These are phyloP conservation scores for Kryptopterus vitreolus DNA, from an alignment of 2,797 vertebrate species.

Conservation along the genomic window DNA sequence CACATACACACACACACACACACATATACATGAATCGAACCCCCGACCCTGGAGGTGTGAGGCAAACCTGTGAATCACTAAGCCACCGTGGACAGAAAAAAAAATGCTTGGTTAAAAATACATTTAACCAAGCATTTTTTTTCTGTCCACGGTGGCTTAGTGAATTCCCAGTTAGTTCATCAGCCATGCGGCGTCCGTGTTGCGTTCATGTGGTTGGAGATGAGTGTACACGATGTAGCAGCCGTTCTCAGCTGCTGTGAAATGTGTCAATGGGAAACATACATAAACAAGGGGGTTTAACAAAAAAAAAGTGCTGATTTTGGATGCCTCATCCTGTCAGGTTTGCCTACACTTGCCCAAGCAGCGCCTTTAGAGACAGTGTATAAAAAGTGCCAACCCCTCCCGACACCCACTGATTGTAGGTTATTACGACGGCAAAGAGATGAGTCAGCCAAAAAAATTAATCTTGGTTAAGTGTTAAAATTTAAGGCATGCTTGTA, in stretches of 20 bases:
- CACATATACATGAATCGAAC: too few relatives aligned
- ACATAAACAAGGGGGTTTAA: constrained; percentile 8
- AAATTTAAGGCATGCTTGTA: constrained; percentile 42
- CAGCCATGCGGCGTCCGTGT: neutral
- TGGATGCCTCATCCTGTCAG: constrained; percentile 34
- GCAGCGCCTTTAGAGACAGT: constrained; percentile 31
- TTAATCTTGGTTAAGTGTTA: constrained; percentile 35
- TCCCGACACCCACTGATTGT: constrained; percentile 40
- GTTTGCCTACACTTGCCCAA: constrained; percentile 50
- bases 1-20: too few relatives aligned
- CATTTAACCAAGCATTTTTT: too few relatives aligned
- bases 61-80: too few relatives aligned
- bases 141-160: too few relatives aligned
- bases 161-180: neutral
- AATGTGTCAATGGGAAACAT: constrained; percentile 32
- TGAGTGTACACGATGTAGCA: constrained; percentile 5
- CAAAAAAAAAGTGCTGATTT: constrained; percentile 42
- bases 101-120: too few relatives aligned
- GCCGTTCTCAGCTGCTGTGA: constrained; percentile 30
- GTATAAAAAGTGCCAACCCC: constrained; percentile 33
- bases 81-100: too few relatives aligned
- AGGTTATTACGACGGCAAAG: constrained; percentile 44
- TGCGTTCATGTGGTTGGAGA: neutral
- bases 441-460: constrained; percentile 49
- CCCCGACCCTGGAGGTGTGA: too few relatives aligned